Conservation (phyloP, 2,888 invertebrate genomes). For the Hypomecis atomaria region DNA sequence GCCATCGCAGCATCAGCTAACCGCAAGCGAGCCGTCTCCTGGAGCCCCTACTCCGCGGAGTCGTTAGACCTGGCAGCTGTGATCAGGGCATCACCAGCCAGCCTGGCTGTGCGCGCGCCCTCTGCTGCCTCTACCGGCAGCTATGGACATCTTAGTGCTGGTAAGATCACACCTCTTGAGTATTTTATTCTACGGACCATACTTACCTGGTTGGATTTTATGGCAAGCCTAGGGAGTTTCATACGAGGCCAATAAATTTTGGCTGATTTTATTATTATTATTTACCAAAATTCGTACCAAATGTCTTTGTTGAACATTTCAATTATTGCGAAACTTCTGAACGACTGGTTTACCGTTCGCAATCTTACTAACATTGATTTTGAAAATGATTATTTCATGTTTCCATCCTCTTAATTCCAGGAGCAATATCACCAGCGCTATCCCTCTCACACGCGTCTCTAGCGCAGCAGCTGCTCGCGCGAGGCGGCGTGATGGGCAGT, state of each 20-base stretch:
- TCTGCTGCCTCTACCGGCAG: conserved; percentile 94
- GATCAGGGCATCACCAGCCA: conserved; percentile 97
- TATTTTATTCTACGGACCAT: no score
- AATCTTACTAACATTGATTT: no score
- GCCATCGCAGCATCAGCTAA: conserved; percentile 85
- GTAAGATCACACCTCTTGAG: conserved; percentile 69
- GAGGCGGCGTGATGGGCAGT: conserved; percentile 76
- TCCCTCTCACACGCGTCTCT: conserved; percentile 84
- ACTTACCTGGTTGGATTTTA: no score
- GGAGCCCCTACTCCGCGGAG: conserved; percentile 97
- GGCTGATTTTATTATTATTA: no score
- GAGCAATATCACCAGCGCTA: conserved; percentile 94
- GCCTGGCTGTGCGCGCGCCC: conserved; percentile 94
- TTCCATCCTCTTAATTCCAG: conserved; percentile 53
- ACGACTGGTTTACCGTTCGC: no score
- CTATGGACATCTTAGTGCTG: conserved; percentile 98
- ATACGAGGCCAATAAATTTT: no score
- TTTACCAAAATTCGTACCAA: no score
- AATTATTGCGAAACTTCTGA: no score
- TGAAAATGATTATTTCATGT: background rate
- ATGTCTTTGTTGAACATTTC: no score
- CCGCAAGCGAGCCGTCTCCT: conserved; percentile 96
- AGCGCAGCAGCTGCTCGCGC: conserved; percentile 76
- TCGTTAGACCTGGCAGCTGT: conserved; percentile 96
- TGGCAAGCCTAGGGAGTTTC: no score